Evolutionary conservation across 2,888 invertebrate species (phyloP).

Genomic region (Uloborus plumipes): DNA sequence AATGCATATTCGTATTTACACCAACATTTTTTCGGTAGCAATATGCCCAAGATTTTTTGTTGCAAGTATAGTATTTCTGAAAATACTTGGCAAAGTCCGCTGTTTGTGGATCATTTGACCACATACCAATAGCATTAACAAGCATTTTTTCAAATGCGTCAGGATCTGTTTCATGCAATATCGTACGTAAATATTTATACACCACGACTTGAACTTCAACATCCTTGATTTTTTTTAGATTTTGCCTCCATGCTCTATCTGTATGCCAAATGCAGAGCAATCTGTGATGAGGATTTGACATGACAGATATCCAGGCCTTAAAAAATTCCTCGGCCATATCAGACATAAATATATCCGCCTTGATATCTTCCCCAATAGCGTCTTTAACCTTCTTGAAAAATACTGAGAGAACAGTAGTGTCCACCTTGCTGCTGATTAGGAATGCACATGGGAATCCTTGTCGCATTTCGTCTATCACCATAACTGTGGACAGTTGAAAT

Average conservation of each 20-base stretch:
- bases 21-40: neutral
- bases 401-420: no score
- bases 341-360: constrained; percentile 44
- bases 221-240: neutral
- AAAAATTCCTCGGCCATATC: constrained; percentile 58
- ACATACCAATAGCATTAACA: neutral
- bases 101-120: no score
- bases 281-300: neutral
- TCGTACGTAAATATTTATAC: neutral
- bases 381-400: neutral
- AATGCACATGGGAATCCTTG: constrained; percentile 28
- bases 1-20: constrained; percentile 22
- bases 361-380: neutral
- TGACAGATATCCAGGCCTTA: constrained; percentile 49
- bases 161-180: constrained; percentile 3
- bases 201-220: neutral
- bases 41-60: neutral
- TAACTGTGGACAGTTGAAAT: constrained; percentile 11
- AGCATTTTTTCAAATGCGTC: neutral
- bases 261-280: constrained; percentile 59
- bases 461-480: constrained; percentile 12
- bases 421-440: neutral
- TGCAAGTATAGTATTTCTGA: neutral
- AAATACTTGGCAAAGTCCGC: neutral
- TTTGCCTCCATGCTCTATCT: constrained; percentile 5